phyloP scores from a whole-genome alignment of 2,888 invertebrate genomes.

The Hypolimnas misippus region DNA sequence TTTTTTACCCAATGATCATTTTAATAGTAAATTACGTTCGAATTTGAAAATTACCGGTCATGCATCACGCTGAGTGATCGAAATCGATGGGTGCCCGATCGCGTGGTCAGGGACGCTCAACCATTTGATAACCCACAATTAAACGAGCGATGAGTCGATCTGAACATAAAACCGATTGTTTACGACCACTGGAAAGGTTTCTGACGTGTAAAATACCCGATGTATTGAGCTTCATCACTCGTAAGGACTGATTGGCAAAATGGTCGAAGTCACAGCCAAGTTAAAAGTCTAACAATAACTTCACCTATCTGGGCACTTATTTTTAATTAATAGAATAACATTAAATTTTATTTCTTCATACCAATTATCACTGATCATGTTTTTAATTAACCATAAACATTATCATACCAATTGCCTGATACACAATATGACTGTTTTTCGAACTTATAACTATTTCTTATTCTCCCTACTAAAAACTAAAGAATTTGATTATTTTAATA shows the following conservation, averaged over 20 bases:
- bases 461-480: too few species aligned
- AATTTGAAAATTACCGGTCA: conserved; percentile 39
- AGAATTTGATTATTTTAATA: too few species aligned
- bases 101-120: conserved; percentile 29
- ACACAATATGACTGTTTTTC: too few species aligned
- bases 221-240: conserved; percentile 24
- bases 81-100: conserved; percentile 31
- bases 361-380: too few species aligned
- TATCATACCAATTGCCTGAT: too few species aligned
- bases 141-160: conserved; percentile 51
- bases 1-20: conserved; percentile 33
- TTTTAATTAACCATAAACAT: too few species aligned
- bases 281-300: conserved; percentile 2
- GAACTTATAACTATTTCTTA: too few species aligned
- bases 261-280: conserved; percentile 12
- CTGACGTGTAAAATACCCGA: conserved; percentile 29
- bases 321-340: background rate
- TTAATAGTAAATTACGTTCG: conserved; percentile 37
- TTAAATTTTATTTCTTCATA: too few species aligned
- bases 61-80: conserved; percentile 39
- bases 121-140: conserved; percentile 42
- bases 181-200: conserved; percentile 48
- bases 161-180: conserved; percentile 58
- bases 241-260: conserved; percentile 22
- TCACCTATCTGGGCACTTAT: background rate